A percentile compares a stretch with the other conserved stretches of the same genome.
These are phyloP conservation scores for Synanthedon myopaeformis DNA, from an alignment of 2,888 invertebrate species.

Conservation along the genomic window DNA sequence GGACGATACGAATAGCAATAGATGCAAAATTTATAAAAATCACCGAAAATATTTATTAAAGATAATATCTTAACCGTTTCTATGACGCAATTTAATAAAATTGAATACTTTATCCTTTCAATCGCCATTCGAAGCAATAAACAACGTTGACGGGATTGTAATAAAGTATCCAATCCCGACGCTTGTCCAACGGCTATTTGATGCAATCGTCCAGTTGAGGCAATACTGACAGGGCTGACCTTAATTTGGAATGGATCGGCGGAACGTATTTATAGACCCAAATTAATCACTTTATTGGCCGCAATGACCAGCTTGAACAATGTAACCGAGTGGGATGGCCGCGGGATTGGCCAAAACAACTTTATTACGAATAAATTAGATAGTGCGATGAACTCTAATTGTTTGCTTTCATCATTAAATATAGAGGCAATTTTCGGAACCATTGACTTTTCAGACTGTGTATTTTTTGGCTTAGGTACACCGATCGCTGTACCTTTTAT, in stretches of 20 bases:
- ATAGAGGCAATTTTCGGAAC: background rate
- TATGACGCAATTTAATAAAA: background rate
- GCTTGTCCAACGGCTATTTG: constrained; percentile 19
- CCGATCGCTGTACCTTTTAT: no score
- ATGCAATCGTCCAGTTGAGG: constrained; percentile 21
- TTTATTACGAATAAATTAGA: constrained; percentile 32
- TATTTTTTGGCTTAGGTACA: no score
- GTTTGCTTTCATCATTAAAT: constrained; percentile 4
- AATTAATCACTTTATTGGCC: constrained; percentile 63
- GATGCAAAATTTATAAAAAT: no score
- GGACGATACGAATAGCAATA: no score
- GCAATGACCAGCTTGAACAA: constrained; percentile 40
- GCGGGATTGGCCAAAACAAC: constrained; percentile 24
- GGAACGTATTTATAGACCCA: constrained; percentile 44
- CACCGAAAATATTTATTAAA: no score
- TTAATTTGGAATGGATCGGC: constrained; percentile 57
- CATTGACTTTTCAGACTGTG: background rate
- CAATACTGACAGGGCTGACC: constrained; percentile 20
- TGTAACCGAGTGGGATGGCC: constrained; percentile 31
- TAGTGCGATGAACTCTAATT: constrained; percentile 34
- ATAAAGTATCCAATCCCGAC: constrained; percentile 33
- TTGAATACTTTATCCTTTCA: background rate
- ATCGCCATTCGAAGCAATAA: background rate
- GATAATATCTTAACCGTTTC: background rate
- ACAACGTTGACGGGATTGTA: background rate